Percentiles rank a stretch among this genome's conserved stretches.
Evolutionary conservation across 1,140 invertebrate species (phyloP).

Genomic region (fruit fly (Drosophila melanogaster)): Release_6_plus_ISO1_MT NT_033779.5:15858001-15858500

Average conservation of each 20-base stretch:
- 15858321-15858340: slow-evolving; percentile 32
- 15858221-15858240: slow-evolving; percentile 54
- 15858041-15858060: slow-evolving; percentile 27
- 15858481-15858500: slow-evolving; percentile 42
- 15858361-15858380: slow-evolving; percentile 29
- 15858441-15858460: background rate
- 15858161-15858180: slow-evolving; percentile 29
- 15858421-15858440: background rate
- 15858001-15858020: slow-evolving; percentile 44
- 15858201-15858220: slow-evolving; percentile 55
- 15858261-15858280: slow-evolving; percentile 76
- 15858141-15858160: slow-evolving; percentile 24
- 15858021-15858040: slow-evolving; percentile 14
- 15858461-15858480: slow-evolving; percentile 25
- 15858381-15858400: slow-evolving; percentile 49
- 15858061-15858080: slow-evolving; percentile 58
- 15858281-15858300: slow-evolving; percentile 58
- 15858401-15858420: slow-evolving; percentile 3
- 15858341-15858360: slow-evolving; percentile 4
- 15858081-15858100: slow-evolving; percentile 73
- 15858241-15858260: slow-evolving; percentile 73
- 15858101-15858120: slow-evolving; percentile 79
- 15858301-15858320: slow-evolving; percentile 37
- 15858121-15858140: slow-evolving; percentile 59
- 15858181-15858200: slow-evolving; percentile 54